phyloP scores from a whole-genome alignment of 2,888 invertebrate species.

The Myopa testacea region DNA sequence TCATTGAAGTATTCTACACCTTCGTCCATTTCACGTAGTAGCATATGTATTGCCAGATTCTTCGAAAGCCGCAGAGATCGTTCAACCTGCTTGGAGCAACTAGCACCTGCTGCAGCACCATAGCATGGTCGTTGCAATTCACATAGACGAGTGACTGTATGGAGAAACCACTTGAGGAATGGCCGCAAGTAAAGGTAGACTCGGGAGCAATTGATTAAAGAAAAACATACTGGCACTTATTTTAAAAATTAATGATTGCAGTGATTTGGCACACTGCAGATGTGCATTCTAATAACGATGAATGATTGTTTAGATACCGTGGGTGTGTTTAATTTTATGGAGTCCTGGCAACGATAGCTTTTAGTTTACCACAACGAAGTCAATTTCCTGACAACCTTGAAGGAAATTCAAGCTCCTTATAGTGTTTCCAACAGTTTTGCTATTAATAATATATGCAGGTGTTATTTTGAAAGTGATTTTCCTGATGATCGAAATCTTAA shows the following conservation, averaged over 20 bases:
- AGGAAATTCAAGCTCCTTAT: neutral
- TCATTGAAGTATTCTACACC: slow-evolving; percentile 65
- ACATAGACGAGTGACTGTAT: slow-evolving; percentile 87
- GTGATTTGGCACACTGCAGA: slow-evolving; percentile 51
- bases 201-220: slow-evolving; percentile 49
- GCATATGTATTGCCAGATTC: slow-evolving; percentile 75
- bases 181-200: slow-evolving; percentile 80
- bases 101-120: slow-evolving; percentile 69
- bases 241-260: slow-evolving; percentile 33
- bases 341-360: neutral
- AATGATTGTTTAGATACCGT: neutral
- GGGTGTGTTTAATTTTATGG: slow-evolving; percentile 47
- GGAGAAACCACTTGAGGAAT: slow-evolving; percentile 90
- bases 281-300: neutral
- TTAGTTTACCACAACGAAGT: neutral
- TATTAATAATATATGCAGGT: too few species aligned
- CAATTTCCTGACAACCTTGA: neutral
- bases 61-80: slow-evolving; percentile 79
- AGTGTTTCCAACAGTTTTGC: too few species aligned
- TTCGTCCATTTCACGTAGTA: slow-evolving; percentile 75
- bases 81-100: slow-evolving; percentile 72
- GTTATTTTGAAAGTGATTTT: too few species aligned
- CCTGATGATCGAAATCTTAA: too few species aligned
- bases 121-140: slow-evolving; percentile 94
- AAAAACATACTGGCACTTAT: slow-evolving; percentile 50